Evolutionary conservation across 2,888 invertebrate species (phyloP), one percentile per base, ranked within the genome.

Genomic region (Orchestes rusci): DNA sequence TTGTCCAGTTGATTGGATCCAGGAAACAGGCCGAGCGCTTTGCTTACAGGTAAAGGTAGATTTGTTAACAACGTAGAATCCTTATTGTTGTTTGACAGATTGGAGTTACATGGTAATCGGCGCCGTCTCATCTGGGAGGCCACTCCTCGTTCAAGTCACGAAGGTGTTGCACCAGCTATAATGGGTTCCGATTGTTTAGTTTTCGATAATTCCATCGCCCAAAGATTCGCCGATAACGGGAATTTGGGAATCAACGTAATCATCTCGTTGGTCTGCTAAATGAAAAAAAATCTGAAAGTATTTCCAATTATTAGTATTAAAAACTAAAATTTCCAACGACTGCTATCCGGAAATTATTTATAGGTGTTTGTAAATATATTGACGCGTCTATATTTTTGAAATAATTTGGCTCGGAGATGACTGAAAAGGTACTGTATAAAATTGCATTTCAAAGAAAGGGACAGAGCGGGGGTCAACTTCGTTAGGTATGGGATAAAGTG

Each of bases 211-310:
- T 90, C 91, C 55, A 92, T 95, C 65, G 99, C 99, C 52, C 93
- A 96, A 71, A 76, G 96, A 48, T 99, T 99, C 73, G 95, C 99
- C 41, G 99, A 99, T 67, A 97, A 95, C 71, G 97, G 97, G 34
- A 99, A 99, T 72, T 79, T 99, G 56, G 97, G 96, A 60, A 99
- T 99, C 62, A 99, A 99, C 73, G 99, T 99, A 63, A 99, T 99
- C 67, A 99, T 99, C 71, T 91, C 91, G 56, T 84, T 87, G 77
- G 86, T 86, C 72, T 87, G 68, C 59, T 68, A 61, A 60, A 56
- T 34, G 8, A 19, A 39, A 33, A 42, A 18, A 4, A 15, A 20
- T 23, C 16, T 31, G 18, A 16, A 42, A 27, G 8, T 8, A 39
- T 39, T 20, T 43, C 13, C 4, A 17, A 37, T 15, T 1, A n/a